These are phyloP conservation scores for Lacerta viridis DNA, from an alignment of 2,797 vertebrate species.

Conservation along the genomic window DNA sequence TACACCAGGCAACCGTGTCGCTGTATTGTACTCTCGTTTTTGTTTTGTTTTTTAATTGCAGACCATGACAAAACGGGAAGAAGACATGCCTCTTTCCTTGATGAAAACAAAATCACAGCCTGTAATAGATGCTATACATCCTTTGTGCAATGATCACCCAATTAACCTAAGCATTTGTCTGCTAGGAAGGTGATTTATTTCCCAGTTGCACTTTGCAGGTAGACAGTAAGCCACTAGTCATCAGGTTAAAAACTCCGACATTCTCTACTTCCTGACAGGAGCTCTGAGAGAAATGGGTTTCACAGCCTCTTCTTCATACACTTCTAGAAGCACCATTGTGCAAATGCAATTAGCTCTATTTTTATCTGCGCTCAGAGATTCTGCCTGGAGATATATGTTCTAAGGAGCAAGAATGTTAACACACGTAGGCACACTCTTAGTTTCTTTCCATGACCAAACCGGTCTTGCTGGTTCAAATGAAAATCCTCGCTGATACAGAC, in stretches of 20 bases:
- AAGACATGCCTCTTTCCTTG: constrained; percentile 32
- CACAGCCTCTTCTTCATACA: constrained; percentile 2
- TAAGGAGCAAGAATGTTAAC: constrained; percentile 53
- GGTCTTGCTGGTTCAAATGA: neutral
- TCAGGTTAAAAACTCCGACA: constrained; percentile 47
- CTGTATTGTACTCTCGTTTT: constrained; percentile 23
- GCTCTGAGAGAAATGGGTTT: constrained; percentile 21
- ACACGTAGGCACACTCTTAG: neutral
- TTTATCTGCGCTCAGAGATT: constrained; percentile 45
- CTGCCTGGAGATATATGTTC: constrained; percentile 34
- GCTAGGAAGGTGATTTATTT: constrained; percentile 58
- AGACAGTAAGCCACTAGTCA: constrained; percentile 45
- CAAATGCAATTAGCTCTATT: constrained; percentile 49
- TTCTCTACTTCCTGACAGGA: constrained; percentile 36
- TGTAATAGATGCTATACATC: constrained; percentile 12
- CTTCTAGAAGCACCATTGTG: constrained; percentile 7
- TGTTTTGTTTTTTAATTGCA: constrained; percentile 44
- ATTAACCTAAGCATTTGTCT: constrained; percentile 58
- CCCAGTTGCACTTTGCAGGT: constrained; percentile 51
- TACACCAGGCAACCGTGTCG: constrained; percentile 61
- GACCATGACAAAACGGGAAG: constrained; percentile 44
- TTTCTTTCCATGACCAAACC: constrained; percentile 4
- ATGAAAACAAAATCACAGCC: constrained; percentile 51
- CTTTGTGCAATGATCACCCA: constrained; percentile 48
- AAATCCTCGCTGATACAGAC: constrained; percentile 5